These are phyloP conservation scores for Forbesichthys papilliferus DNA, from an alignment of 2,113 vertebrate species.

Conservation along the genomic window DNA sequence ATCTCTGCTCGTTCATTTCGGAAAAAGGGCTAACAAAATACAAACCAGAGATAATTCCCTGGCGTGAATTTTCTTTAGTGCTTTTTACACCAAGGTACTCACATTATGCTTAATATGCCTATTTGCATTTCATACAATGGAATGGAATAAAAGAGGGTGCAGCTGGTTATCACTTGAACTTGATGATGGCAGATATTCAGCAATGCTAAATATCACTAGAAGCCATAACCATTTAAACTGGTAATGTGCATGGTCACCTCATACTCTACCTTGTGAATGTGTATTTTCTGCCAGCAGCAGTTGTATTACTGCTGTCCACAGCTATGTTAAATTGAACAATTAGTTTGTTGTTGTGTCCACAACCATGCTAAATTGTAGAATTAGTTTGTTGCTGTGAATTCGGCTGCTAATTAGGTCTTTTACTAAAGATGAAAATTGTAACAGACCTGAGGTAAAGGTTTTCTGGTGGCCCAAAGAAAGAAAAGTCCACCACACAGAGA, in stretches of 20 bases:
- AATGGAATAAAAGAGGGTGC: no score
- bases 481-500: constrained; percentile 3
- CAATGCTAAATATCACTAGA: no score
- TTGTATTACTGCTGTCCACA: neutral
- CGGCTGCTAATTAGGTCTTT: neutral
- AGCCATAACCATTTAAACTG: no score
- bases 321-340: constrained; percentile 6
- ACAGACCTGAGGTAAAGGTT: constrained; percentile 7
- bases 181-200: no score
- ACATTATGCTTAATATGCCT: constrained; percentile 28
- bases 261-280: no score
- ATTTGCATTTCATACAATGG: neutral
- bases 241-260: no score
- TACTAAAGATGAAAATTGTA: constrained; percentile 2
- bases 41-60: no score
- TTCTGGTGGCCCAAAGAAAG: constrained; percentile 29
- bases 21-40: no score
- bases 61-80: constrained; percentile 28
- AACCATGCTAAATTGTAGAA: no score
- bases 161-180: no score
- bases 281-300: no score
- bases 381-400: neutral
- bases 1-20: no score
- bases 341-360: neutral
- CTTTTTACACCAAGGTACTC: constrained; percentile 37